Conservation (phyloP, 2,888 invertebrate genomes). For the Galerucella calmariensis region DNA sequence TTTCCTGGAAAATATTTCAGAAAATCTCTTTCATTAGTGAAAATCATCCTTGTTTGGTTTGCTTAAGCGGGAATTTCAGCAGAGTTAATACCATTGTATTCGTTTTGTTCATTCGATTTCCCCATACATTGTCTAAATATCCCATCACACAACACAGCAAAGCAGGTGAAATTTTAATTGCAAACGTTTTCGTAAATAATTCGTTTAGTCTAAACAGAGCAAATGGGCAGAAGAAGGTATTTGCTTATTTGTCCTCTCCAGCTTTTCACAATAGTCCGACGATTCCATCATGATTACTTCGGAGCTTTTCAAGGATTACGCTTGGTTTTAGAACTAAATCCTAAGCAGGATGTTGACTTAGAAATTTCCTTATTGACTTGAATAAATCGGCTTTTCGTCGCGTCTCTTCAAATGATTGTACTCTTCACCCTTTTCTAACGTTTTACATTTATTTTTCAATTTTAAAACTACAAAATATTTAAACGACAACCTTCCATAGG, state of each 20-base stretch:
- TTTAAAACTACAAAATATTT: too few species aligned
- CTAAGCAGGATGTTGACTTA: constrained; percentile 38
- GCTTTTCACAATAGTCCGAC: constrained; percentile 42
- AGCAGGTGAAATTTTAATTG: constrained; percentile 23
- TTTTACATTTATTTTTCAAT: background rate
- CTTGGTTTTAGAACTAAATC: constrained; percentile 42
- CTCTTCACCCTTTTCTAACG: constrained; percentile 6
- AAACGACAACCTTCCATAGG: too few species aligned
- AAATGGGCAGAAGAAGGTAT: constrained; percentile 39
- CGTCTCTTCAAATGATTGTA: constrained; percentile 29
- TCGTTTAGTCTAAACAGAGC: constrained; percentile 37
- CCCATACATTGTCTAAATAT: background rate
- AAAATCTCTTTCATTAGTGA: too few species aligned
- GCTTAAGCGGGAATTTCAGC: too few species aligned
- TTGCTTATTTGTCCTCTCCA: constrained; percentile 41
- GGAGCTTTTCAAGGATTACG: constrained; percentile 42
- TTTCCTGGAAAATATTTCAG: too few species aligned
- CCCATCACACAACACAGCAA: background rate
- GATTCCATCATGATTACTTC: constrained; percentile 42
- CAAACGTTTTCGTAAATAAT: constrained; percentile 36
- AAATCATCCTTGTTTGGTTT: too few species aligned
- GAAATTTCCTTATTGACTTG: constrained; percentile 41
- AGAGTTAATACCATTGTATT: background rate
- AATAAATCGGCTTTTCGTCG: constrained; percentile 28
- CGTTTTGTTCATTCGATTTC: background rate